Evolutionary conservation across 1,140 invertebrate species (phyloP).

Genomic region (Microvelia longipes): DNA sequence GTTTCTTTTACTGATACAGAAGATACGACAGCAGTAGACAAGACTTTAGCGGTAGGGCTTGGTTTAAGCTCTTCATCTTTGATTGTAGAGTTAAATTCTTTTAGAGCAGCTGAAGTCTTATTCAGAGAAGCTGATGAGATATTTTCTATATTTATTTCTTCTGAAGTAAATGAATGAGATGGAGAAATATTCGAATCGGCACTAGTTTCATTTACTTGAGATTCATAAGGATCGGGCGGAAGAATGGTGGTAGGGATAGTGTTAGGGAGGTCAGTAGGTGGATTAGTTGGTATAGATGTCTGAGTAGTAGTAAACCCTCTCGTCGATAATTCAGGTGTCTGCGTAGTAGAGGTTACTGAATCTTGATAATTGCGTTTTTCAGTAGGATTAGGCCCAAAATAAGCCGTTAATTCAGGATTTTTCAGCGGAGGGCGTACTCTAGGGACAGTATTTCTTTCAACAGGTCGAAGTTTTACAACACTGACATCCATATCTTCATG

Average conservation of each 20-base stretch:
- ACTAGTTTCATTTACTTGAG: not conserved
- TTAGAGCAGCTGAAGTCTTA: not conserved
- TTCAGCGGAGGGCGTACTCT: constrained; percentile 2
- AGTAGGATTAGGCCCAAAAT: constrained; percentile 2
- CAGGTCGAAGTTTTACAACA: constrained; percentile 11
- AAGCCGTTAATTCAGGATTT: constrained; percentile 1
- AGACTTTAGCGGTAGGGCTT: constrained; percentile 16
- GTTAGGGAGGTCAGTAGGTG: not conserved
- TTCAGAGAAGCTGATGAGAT: not conserved
- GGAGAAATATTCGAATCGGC: too few species aligned
- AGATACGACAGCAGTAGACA: constrained; percentile 21
- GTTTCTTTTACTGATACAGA: constrained; percentile 20
- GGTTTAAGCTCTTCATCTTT: not conserved
- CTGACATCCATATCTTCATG: constrained; percentile 22
- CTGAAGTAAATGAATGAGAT: not conserved
- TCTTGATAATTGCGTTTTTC: not conserved
- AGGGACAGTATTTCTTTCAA: constrained; percentile 16
- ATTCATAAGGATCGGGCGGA: not conserved
- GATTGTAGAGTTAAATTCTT: too few species aligned
- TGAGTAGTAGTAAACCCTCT: not conserved
- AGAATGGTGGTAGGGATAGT: not conserved
- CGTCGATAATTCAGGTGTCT: not conserved
- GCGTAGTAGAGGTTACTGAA: not conserved
- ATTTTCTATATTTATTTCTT: not conserved
- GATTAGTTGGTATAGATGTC: not conserved